A percentile compares a stretch with the other conserved stretches of the same genome.
phyloP scores from a whole-genome alignment of 2,888 invertebrate species.

The Callyntrura guangdongensis region DNA sequence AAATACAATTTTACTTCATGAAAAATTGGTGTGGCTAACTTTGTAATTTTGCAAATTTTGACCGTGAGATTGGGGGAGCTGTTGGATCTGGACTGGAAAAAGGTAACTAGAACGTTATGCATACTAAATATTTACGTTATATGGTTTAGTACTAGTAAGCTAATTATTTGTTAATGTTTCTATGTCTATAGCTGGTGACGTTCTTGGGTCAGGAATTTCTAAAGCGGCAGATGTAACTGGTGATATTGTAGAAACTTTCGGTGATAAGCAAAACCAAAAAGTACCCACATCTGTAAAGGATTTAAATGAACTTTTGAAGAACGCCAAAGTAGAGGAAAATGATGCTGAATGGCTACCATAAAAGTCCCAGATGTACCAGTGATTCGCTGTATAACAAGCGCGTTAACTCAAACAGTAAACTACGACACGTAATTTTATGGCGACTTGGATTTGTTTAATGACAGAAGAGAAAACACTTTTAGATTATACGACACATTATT shows the following conservation, averaged over 20 bases:
- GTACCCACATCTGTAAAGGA: slow-evolving; percentile 77
- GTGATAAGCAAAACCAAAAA: slow-evolving; percentile 77
- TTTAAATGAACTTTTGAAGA: slow-evolving; percentile 82
- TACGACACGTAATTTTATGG: too few species aligned
- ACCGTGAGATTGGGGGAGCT: slow-evolving; percentile 82
- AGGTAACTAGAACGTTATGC: slow-evolving; percentile 33
- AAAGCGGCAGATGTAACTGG: slow-evolving; percentile 83
- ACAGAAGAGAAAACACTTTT: too few species aligned
- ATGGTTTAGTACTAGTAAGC: neutral
- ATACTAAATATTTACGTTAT: neutral
- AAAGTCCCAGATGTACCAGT: neutral
- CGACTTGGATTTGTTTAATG: too few species aligned
- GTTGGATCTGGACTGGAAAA: slow-evolving; percentile 83
- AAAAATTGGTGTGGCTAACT: slow-evolving; percentile 86
- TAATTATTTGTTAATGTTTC: neutral
- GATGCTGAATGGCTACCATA: slow-evolving; percentile 84
- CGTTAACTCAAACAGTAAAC: neutral
- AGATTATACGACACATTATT: too few species aligned
- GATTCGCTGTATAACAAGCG: neutral
- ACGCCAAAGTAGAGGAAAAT: slow-evolving; percentile 83
- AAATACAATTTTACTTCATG: slow-evolving; percentile 86
- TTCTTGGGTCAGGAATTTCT: slow-evolving; percentile 83
- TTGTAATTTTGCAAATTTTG: slow-evolving; percentile 44
- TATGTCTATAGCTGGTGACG: slow-evolving; percentile 80
- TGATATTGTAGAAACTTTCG: slow-evolving; percentile 81